Evolutionary conservation across 2,113 vertebrate genomes (phyloP).

Genomic region (Poeciliopsis occidentalis): DNA sequence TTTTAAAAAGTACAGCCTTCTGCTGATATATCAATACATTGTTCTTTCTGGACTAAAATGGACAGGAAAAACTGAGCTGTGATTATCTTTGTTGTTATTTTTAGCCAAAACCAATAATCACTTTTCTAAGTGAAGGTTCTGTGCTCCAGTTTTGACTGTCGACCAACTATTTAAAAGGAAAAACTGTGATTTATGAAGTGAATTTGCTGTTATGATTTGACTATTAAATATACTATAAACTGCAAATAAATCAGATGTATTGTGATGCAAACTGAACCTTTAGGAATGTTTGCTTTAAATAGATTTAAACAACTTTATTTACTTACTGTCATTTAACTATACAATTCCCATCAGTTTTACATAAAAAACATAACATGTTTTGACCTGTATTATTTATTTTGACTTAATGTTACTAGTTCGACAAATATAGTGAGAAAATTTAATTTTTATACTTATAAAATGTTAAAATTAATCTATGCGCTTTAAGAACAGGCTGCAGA

Average conservation of each 20-base stretch:
- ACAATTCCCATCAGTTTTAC: not conserved
- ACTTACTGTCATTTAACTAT: not conserved
- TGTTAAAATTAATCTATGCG: not conserved
- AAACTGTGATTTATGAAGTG: not conserved
- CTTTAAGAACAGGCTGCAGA: rapidly evolving
- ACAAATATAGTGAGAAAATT: not conserved
- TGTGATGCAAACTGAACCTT: not conserved
- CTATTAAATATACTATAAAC: not conserved
- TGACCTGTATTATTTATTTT: not conserved
- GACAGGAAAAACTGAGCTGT: no score
- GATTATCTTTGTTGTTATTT: not conserved
- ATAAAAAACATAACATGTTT: not conserved
- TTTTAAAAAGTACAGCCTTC: no score
- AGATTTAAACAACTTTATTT: slow-evolving; percentile 1
- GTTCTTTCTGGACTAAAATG: no score
- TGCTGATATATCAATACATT: not conserved
- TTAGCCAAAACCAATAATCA: not conserved
- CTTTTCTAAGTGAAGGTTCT: not conserved
- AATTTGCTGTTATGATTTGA: no score
- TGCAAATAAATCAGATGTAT: not conserved
- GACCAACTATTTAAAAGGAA: not conserved
- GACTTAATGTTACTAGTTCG: not conserved
- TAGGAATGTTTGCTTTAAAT: not conserved
- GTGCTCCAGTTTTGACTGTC: not conserved
- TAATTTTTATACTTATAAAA: not conserved